A percentile compares a stretch with the other conserved stretches of the same genome.
Conservation (phyloP, 2,113 vertebrate genomes). For the Beaufortia kweichowensis region DNA sequence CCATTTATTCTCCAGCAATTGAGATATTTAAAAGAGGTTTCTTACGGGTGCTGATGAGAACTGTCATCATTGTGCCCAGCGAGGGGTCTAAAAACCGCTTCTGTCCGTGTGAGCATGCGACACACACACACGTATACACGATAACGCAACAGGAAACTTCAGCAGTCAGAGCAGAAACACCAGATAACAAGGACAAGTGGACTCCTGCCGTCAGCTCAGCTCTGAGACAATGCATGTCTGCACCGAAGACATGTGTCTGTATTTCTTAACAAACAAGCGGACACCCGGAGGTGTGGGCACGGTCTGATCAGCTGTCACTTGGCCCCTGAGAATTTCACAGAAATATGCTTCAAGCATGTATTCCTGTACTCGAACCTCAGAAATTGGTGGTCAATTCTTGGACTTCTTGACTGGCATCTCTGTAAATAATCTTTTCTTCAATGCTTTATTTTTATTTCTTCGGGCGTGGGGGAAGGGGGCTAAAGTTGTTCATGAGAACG, state of each 20-base stretch:
- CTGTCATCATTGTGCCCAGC: constrained; percentile 29
- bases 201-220: constrained; percentile 35
- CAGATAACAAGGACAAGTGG: constrained; percentile 44
- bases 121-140: constrained; percentile 29
- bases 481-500: constrained; percentile 70
- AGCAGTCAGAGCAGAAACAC: constrained; percentile 31
- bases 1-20: too few species aligned
- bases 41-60: background rate
- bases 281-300: constrained; percentile 31
- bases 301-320: constrained; percentile 37
- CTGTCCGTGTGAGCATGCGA: constrained; percentile 33
- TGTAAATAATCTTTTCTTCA: constrained; percentile 38
- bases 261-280: constrained; percentile 37
- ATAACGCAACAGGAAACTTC: constrained; percentile 30
- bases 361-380: background rate
- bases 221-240: constrained; percentile 30
- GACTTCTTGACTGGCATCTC: constrained; percentile 20
- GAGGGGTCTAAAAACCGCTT: constrained; percentile 42
- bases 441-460: constrained; percentile 37
- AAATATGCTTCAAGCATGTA: background rate
- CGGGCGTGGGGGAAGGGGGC: constrained; percentile 43
- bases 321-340: constrained; percentile 20
- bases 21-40: too few species aligned
- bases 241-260: constrained; percentile 34
- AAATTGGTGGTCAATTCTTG: constrained; percentile 27